Base-by-base conservation (phyloP, 2,113 vertebrate species). In the Trogon melanurus region DNA sequence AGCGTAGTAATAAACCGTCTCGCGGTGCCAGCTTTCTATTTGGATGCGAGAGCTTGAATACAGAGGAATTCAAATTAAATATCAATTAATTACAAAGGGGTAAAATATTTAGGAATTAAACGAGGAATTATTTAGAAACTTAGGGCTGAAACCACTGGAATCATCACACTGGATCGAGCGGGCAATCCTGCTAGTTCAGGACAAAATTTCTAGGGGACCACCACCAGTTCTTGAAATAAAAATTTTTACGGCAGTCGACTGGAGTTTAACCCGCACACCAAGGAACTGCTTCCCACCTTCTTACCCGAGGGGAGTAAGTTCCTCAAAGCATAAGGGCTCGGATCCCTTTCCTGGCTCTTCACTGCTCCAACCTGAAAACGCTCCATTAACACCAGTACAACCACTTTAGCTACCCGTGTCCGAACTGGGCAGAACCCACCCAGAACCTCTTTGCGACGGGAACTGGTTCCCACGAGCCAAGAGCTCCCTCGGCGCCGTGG, bases 51-150 rank as follows among this genome's bases (percentile, higher is more conserved):
- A 38, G 90, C 62, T n/a, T 44, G 25, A 83, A 95, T 54, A 11
- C 83, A 83, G 89, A 87, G 71, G 75, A 79, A 88, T 89, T 70
- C 74, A 85, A 94, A 95, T 93, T 11, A 94, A 96, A 97, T 41
- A 96, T 16, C 76, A 96, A 89, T 91, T 94, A 87, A 96, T 95
- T 95, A 94, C 78, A 30, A 95, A 76, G 54, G 54, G 71, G 36
- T 20, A 65, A 95, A 97, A 96, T 94, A 89, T 94, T 96, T 92
- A 81, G 91, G 87, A 95, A 71, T 79, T 48, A 21, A 74, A 79
- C 16, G 12, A 79, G 64, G 73, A 86, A 80, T 73, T 85, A 36
- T 47, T 85, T 60, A 85, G 93, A 66, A 83, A 70, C 62, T 62
- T 10, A 38, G 2, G 71, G 85, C 47, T 80, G 85, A 51, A 85